phyloP scores from a whole-genome alignment of 2,888 invertebrate species.

The Lepidochrysops patricia region DNA sequence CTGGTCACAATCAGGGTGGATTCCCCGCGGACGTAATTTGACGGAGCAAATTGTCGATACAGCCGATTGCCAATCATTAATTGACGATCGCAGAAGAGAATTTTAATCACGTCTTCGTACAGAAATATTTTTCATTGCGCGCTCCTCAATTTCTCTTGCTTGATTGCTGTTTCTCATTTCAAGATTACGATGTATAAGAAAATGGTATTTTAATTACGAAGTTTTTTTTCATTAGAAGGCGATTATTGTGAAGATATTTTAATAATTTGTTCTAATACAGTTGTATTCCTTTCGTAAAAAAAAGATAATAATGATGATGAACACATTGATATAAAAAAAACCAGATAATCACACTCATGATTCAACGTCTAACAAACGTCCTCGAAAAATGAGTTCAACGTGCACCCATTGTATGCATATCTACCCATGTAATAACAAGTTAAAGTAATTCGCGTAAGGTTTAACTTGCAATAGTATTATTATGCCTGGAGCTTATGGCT shows the following conservation, averaged over 20 bases:
- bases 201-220: not conserved
- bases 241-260: not conserved
- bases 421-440: no score
- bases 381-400: not conserved
- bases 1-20: no score
- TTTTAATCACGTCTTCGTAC: slow-evolving; percentile 1
- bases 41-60: slow-evolving; percentile 21
- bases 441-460: no score
- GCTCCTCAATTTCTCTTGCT: not conserved
- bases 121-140: not conserved
- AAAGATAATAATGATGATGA: no score
- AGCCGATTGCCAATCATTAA: slow-evolving; percentile 18
- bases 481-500: no score
- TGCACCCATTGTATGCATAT: no score
- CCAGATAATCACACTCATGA: no score
- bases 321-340: no score
- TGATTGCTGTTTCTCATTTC: not conserved
- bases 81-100: slow-evolving; percentile 13
- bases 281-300: no score
- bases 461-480: no score
- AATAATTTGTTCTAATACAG: no score
- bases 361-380: no score
- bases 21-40: slow-evolving; percentile 25
- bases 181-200: not conserved
- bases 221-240: not conserved